phyloP scores from a whole-genome alignment of 2,797 vertebrate genomes.

The Chaetophractus vellerosus region DNA sequence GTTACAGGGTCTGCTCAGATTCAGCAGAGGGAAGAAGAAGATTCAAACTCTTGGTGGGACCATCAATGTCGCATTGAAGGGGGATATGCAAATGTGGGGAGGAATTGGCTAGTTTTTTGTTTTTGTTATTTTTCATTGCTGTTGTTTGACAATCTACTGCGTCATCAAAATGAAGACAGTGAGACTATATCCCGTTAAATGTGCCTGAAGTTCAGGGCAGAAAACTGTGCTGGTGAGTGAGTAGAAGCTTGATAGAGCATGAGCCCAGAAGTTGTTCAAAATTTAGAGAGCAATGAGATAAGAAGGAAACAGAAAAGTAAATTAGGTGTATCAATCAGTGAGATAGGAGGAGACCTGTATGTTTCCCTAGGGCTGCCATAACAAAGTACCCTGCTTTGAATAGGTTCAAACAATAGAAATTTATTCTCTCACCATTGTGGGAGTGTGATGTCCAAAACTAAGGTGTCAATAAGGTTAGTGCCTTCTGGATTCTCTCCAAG shows the following conservation, averaged over 20 bases:
- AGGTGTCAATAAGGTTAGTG: too few species aligned
- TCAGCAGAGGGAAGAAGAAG: background rate
- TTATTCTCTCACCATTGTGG: too few species aligned
- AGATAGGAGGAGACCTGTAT: background rate
- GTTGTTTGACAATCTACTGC: background rate
- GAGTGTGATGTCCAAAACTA: too few species aligned
- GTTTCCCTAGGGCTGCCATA: too few species aligned
- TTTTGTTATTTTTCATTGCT: background rate
- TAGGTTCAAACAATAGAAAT: too few species aligned
- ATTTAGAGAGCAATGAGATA: background rate
- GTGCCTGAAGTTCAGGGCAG: background rate
- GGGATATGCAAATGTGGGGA: background rate
- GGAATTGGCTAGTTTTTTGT: background rate
- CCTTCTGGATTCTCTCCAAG: too few species aligned
- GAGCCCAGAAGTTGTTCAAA: background rate
- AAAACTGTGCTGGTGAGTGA: background rate
- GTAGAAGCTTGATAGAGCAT: background rate
- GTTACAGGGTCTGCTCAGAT: background rate
- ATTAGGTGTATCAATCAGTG: background rate
- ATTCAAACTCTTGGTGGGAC: background rate
- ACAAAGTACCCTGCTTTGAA: too few species aligned
- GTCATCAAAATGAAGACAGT: background rate
- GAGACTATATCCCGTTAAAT: background rate
- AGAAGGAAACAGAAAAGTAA: background rate
- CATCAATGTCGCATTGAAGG: background rate